A percentile compares a stretch with the other conserved stretches of the same genome.
phyloP scores from a whole-genome alignment of 2,113 vertebrate genomes.

The Sylvilagus bachmani region DNA sequence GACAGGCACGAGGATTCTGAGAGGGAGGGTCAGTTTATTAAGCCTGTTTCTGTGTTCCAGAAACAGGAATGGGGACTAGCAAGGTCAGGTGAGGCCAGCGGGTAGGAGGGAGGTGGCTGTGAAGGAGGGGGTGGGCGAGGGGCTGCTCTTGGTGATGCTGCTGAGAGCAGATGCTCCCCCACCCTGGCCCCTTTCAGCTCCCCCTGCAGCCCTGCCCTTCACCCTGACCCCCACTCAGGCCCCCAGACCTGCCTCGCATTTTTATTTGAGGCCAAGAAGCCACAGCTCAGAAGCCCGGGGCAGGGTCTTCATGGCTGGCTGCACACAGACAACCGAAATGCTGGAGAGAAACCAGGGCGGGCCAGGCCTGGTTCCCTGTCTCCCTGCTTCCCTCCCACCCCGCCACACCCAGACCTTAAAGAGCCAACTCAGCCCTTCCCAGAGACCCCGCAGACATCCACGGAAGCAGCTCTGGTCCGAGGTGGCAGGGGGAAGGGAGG shows the following conservation, averaged over 20 bases:
- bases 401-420: conserved; percentile 50
- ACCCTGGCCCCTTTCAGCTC: neutral
- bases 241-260: neutral
- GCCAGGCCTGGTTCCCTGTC: neutral
- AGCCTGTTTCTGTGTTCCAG: neutral
- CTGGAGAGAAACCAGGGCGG: conserved; percentile 35
- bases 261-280: neutral
- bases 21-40: neutral
- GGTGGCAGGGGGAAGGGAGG: neutral
- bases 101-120: neutral
- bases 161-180: too few relatives aligned
- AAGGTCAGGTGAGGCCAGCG: neutral
- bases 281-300: neutral
- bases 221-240: rapidly evolving
- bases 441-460: neutral
- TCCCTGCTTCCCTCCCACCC: neutral
- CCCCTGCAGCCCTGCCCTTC: too few relatives aligned
- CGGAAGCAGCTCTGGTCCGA: neutral
- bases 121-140: neutral
- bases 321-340: neutral
- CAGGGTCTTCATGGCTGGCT: conserved; percentile 30
- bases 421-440: neutral
- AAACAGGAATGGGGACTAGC: neutral
- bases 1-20: neutral
- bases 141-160: neutral